Evolutionary conservation across 2,797 vertebrate species (phyloP).

Genomic region (Microcaecilia unicolor): DNA sequence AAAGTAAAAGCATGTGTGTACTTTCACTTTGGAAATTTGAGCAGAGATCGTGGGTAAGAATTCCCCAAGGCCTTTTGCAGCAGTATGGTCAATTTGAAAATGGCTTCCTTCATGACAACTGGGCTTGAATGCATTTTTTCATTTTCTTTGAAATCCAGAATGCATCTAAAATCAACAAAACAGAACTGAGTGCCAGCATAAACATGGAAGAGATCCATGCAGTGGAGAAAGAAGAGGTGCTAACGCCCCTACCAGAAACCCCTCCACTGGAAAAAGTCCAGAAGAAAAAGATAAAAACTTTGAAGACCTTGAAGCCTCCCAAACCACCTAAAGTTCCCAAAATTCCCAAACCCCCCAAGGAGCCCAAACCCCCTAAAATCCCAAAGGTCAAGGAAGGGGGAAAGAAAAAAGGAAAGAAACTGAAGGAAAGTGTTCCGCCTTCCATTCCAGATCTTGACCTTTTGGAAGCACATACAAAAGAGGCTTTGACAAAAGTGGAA

Average conservation of each 20-base stretch:
- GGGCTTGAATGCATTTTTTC: not conserved
- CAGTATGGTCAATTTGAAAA: no score
- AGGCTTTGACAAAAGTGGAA: constrained; percentile 89
- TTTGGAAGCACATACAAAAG: constrained; percentile 89
- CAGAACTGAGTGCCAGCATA: constrained; percentile 63
- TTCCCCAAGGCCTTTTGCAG: no score
- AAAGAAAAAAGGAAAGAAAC: constrained; percentile 89
- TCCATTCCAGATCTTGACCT: constrained; percentile 83
- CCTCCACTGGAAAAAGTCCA: constrained; percentile 50
- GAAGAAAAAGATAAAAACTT: constrained; percentile 66
- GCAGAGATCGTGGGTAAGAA: no score
- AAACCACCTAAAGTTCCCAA: constrained; percentile 63
- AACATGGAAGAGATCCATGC: constrained; percentile 65
- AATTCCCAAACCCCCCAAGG: constrained; percentile 53
- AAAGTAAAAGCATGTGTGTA: no score
- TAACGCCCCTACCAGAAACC: constrained; percentile 43
- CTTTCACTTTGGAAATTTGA: no score
- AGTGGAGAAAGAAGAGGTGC: constrained; percentile 67
- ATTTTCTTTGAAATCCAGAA: constrained; percentile 44
- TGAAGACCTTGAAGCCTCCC: constrained; percentile 70
- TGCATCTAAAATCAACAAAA: constrained; percentile 78
- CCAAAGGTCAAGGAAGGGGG: constrained; percentile 82
- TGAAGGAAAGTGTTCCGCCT: constrained; percentile 65
- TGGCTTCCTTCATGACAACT: fast-evolving
- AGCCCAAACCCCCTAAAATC: constrained; percentile 47